A percentile compares a stretch with the other conserved stretches of the same genome.
Conservation (phyloP, 2,113 vertebrate genomes). For the Eretmochelys imbricata region DNA sequence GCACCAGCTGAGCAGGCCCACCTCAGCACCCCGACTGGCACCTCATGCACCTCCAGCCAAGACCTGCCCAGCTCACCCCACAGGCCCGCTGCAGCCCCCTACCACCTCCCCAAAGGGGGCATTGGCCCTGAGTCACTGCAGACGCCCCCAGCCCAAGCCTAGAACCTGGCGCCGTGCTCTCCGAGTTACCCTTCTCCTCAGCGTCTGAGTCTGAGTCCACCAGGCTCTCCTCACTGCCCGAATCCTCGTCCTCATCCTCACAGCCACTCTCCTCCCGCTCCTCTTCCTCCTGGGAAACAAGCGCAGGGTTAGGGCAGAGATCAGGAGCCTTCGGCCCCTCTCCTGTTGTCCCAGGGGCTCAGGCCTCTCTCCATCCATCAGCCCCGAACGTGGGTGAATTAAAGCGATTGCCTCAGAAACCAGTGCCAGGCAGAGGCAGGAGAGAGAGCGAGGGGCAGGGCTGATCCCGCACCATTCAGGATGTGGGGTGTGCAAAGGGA, state of each 20-base stretch:
- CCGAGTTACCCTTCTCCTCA: slow-evolving; percentile 90
- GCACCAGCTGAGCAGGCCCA: neutral
- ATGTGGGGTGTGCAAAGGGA: neutral
- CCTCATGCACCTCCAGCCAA: neutral
- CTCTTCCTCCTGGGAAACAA: slow-evolving; percentile 85
- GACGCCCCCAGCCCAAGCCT: neutral
- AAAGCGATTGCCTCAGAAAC: neutral
- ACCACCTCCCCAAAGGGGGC: accelerated
- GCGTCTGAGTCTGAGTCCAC: slow-evolving; percentile 94
- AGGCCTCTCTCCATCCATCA: neutral
- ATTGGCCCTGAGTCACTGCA: accelerated
- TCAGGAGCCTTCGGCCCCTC: neutral
- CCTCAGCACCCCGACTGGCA: neutral
- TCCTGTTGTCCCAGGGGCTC: slow-evolving; percentile 30
- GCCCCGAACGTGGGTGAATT: neutral
- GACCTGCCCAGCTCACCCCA: accelerated
- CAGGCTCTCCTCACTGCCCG: slow-evolving; percentile 94
- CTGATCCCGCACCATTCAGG: neutral
- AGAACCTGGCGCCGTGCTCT: accelerated
- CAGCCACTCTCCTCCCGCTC: slow-evolving; percentile 92
- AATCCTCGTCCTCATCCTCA: slow-evolving; percentile 92
- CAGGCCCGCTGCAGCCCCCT: neutral
- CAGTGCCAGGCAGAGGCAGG: neutral
- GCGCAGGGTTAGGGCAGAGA: neutral
- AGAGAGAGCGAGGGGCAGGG: neutral